Percentiles rank a stretch among this genome's conserved stretches.
These are phyloP conservation scores for Larimichthys polyactis DNA, from an alignment of 2,113 vertebrate species.

Conservation along the genomic window DNA sequence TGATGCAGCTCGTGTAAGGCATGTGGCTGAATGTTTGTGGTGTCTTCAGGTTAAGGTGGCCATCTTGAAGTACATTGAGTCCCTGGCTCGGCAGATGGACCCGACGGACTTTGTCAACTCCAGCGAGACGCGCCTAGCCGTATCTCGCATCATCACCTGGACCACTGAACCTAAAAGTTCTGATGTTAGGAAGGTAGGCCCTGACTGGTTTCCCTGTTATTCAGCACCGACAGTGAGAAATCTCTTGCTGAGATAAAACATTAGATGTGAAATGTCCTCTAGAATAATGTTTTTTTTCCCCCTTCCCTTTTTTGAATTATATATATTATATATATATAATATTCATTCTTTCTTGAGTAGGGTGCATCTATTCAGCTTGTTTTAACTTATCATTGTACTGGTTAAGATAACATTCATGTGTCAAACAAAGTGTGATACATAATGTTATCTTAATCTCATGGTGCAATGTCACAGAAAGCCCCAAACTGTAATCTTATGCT, in stretches of 20 bases:
- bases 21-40: background rate
- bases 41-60: conserved; percentile 94
- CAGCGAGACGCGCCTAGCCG: conserved; percentile 96
- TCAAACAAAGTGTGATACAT: background rate
- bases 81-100: conserved; percentile 96
- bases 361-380: background rate
- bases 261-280: background rate
- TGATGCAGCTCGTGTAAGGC: background rate
- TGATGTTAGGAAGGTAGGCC: conserved; percentile 95
- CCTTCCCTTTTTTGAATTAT: background rate
- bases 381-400: background rate
- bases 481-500: background rate
- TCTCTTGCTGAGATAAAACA: background rate
- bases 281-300: background rate
- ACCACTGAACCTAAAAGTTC: conserved; percentile 99
- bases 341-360: background rate
- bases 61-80: conserved; percentile 98
- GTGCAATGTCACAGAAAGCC: too few species aligned
- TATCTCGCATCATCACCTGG: conserved; percentile 99
- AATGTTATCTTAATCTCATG: background rate
- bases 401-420: background rate
- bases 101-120: conserved; percentile 97
- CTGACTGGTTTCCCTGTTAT: background rate
- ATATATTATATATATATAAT: too few species aligned
- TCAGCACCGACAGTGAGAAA: background rate